Base-by-base conservation (phyloP, 2,113 vertebrate species). In the Aythya baeri region DNA sequence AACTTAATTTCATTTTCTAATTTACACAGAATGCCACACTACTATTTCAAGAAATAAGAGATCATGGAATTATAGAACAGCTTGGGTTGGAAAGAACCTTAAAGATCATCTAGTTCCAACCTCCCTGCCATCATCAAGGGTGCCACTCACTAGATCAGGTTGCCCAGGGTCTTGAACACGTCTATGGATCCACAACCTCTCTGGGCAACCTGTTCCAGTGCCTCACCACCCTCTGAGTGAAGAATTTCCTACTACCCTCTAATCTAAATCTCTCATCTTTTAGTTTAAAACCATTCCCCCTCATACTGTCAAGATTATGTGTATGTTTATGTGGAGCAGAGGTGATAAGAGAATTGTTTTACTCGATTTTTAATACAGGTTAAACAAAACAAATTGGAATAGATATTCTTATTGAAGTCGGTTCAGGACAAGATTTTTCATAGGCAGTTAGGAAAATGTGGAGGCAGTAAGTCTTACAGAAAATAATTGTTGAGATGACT, bases 351-450 rank as follows among this genome's bases (percentile, higher is more conserved):
- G 31, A 91, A 63, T 82, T 73, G 58, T 74, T 91, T 94, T 82
- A 49, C 67, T 88, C 15, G 12, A 36, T 73, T 93, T 92, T 91
- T 62, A 78, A 43, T 26, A 83, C 7, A 71, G 44, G 32, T 73
- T 79, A 87, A 25, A 67, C 32, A 93, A 89, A 85, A 2, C 3
- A 65, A 58, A 78, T 36, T 70, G n/a, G 59, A 88, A 93, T 73
- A 86, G 66, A 80, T 62, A 91, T 52, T 88, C 11, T 82, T 93
- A 22, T 63, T 79, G 85, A 89, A 94, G 29, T 57, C 38, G 81
- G 41, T 66, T 89, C 55, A 66, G 79, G 27, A 76, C 61, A 82
- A 86, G 18, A 27, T 79, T 91, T 88, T 20, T 93, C 68, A 91
- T 1, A 0, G 16, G 27, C 50, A 44, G 66, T 71, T 91, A 96